Percentiles rank a stretch among this genome's conserved stretches.
Evolutionary conservation across 2,888 invertebrate genomes (phyloP).

Genomic region (Patella ulyssiponensis): DNA sequence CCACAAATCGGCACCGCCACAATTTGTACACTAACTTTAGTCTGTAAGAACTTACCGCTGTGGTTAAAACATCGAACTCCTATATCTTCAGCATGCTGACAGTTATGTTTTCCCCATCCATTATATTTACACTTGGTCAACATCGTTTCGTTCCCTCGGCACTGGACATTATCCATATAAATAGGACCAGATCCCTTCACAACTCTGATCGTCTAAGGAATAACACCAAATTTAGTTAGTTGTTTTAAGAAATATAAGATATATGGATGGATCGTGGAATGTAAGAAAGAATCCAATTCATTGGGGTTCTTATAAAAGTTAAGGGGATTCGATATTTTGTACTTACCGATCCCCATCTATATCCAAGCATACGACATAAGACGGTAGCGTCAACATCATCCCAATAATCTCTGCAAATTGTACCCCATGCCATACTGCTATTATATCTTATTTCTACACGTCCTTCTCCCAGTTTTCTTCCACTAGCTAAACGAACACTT

Average conservation of each 20-base stretch:
- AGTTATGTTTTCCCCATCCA: conserved; percentile 53
- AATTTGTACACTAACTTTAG: too few species aligned
- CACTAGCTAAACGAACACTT: background rate
- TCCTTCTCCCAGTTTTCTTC: background rate
- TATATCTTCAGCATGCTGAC: conserved; percentile 57
- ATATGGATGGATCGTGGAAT: too few species aligned
- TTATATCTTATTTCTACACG: background rate
- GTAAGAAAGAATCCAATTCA: too few species aligned
- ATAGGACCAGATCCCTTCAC: conserved; percentile 52
- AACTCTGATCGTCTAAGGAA: conserved; percentile 28
- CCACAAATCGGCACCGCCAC: too few species aligned
- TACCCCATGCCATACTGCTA: background rate
- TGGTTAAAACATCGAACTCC: conserved; percentile 46
- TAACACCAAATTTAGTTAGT: too few species aligned
- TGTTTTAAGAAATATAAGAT: too few species aligned
- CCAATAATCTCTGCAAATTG: background rate
- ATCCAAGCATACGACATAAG: background rate
- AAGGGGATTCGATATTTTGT: background rate
- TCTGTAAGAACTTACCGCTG: background rate
- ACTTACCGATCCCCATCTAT: background rate
- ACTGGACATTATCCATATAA: conserved; percentile 53
- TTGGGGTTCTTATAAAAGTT: too few species aligned
- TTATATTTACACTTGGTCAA: conserved; percentile 51
- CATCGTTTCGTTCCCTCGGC: conserved; percentile 46
- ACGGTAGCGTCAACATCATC: background rate